Evolutionary conservation across 2,113 vertebrate genomes (phyloP).

Genomic region (Cisticola juncidis): DNA sequence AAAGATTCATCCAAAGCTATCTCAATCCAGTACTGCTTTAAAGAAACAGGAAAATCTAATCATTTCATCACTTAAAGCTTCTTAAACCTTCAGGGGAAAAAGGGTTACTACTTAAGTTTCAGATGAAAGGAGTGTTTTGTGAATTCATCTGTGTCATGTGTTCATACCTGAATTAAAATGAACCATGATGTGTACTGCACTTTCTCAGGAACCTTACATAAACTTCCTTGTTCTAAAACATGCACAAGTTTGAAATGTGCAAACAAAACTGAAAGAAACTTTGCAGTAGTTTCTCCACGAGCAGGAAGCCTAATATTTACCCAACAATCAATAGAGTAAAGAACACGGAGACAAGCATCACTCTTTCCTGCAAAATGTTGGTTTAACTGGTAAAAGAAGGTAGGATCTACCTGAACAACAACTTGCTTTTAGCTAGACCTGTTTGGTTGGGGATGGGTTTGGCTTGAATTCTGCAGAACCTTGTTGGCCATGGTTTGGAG

Average conservation of each 20-base stretch:
- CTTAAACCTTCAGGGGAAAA: constrained; percentile 52
- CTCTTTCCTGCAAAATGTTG: constrained; percentile 46
- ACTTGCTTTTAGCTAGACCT: neutral
- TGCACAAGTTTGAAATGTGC: constrained; percentile 47
- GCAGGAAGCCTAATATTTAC: constrained; percentile 79
- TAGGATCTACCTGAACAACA: constrained; percentile 32
- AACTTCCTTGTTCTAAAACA: constrained; percentile 77
- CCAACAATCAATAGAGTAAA: constrained; percentile 65
- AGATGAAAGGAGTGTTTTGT: constrained; percentile 77
- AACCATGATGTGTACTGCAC: constrained; percentile 63
- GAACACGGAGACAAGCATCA: constrained; percentile 31
- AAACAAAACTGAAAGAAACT: constrained; percentile 74
- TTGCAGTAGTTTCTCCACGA: constrained; percentile 63
- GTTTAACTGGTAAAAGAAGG: constrained; percentile 44
- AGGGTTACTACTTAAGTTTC: constrained; percentile 65
- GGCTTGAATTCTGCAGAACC: constrained; percentile 1
- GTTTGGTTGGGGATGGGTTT: neutral
- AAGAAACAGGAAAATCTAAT: constrained; percentile 57
- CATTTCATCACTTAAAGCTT: constrained; percentile 60
- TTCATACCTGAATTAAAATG: constrained; percentile 78
- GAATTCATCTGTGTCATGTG: constrained; percentile 76
- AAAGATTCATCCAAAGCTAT: constrained; percentile 1
- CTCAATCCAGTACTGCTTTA: constrained; percentile 15
- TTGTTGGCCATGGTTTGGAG: neutral
- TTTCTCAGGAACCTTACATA: constrained; percentile 75